Evolutionary conservation across 2,113 vertebrate genomes (phyloP), one percentile per base, ranked within the genome.

Genomic region (Austrofundulus limnaeus): DNA sequence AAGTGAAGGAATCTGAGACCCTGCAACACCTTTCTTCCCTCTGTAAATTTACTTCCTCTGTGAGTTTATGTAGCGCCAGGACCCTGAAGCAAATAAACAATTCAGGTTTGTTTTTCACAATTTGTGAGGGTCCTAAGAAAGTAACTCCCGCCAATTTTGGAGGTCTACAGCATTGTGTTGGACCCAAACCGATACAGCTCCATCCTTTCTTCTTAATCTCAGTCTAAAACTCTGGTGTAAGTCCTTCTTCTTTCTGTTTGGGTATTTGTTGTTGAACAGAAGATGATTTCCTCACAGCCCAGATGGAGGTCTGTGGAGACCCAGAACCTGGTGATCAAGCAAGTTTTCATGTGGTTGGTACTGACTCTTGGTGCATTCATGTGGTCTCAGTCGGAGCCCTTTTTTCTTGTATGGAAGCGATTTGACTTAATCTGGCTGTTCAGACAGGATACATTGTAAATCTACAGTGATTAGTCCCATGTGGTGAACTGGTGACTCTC

Each of bases 391-490:
- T 67, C 70, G 52, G 72, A 71, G 72, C 53, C 56, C 1, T 52
- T 75, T 74, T 77, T 75, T 80, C 63, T 37, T 76, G 80, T 39
- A 85, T 90, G 88, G 85, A 88, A 87, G 85, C 73, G 76, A 89
- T 90, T 90, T 87, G 66, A 63, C 64, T 68, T 82, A 67, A 80
- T 85, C 77, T 89, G 80, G 78, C 75, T 82, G 84, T 87, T 89
- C 84, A 90, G 84, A 90, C 86, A 73, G 84, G 77, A 80, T 67
- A 59, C 73, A 57, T 77, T 71, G 85, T 88, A 85, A 88, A 90
- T 85, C 84, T 67, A 61, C 61, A 60, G 60, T 81, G 82, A 88
- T 87, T 86, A 83, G 81, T 64, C 64, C 47, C 84, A 84, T 82
- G 75, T 84, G 87, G 81, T 55, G 66, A 77, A 72, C 81, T 62